Conservation (phyloP, 2,888 invertebrate species). For the Isotomurus palustris region DNA sequence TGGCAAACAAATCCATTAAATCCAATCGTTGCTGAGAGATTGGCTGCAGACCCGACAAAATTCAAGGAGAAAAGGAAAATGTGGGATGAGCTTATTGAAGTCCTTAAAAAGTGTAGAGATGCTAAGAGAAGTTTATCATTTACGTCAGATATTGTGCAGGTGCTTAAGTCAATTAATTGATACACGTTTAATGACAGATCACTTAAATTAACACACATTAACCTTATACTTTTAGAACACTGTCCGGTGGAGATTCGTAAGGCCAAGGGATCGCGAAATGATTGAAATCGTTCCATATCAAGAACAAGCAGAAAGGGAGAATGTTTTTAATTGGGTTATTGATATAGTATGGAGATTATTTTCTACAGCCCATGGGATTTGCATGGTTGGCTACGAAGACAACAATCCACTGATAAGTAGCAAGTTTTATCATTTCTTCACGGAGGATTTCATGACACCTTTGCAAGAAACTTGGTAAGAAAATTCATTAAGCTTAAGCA, state of each 20-base stretch:
- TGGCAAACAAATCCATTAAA: background rate
- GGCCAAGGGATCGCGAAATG: background rate
- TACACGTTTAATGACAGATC: too few relatives aligned
- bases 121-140: background rate
- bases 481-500: too few relatives aligned
- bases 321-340: constrained; percentile 27
- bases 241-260: background rate
- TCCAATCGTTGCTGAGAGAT: background rate
- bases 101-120: constrained; percentile 19
- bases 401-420: constrained; percentile 26
- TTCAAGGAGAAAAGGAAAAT: constrained; percentile 14
- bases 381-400: constrained; percentile 26
- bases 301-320: constrained; percentile 34
- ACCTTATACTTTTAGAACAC: background rate
- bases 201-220: background rate
- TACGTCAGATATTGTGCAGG: too few relatives aligned
- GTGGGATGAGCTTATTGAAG: constrained; percentile 19
- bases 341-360: constrained; percentile 38
- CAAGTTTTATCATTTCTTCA: constrained; percentile 28
- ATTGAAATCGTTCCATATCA: background rate
- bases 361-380: constrained; percentile 28
- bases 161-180: too few relatives aligned
- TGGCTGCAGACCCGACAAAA: background rate
- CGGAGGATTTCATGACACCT: constrained; percentile 34
- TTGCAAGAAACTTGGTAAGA: constrained; percentile 29